phyloP scores from a whole-genome alignment of 2,888 invertebrate species.

The Epinotia nisella region DNA sequence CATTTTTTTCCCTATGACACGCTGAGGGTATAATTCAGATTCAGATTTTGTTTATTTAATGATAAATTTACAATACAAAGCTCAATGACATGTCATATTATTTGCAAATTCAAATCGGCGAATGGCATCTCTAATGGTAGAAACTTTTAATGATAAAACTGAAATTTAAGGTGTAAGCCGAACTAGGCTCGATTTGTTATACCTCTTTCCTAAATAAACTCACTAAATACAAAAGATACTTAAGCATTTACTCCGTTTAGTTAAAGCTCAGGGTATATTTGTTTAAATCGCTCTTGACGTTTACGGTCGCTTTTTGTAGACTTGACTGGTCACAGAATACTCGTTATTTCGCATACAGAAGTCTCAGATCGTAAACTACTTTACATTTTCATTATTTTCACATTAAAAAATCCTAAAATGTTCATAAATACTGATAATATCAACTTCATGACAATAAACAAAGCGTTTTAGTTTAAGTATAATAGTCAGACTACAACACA shows the following conservation, averaged over 20 bases:
- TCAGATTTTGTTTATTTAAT: no score
- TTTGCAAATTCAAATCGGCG: background rate
- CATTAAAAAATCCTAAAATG: background rate
- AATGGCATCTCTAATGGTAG: background rate
- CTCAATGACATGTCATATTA: background rate
- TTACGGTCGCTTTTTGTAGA: constrained; percentile 23
- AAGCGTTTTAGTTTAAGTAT: no score
- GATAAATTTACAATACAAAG: no score
- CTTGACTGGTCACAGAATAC: constrained; percentile 22
- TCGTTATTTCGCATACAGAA: background rate
- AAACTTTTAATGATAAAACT: background rate
- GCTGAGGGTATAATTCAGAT: background rate
- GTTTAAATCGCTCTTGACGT: constrained; percentile 28
- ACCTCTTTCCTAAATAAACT: constrained; percentile 26
- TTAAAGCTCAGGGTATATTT: constrained; percentile 25
- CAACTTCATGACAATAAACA: no score
- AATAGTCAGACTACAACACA: no score
- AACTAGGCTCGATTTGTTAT: background rate
- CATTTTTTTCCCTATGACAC: background rate
- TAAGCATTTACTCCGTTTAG: constrained; percentile 26
- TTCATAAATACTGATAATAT: no score
- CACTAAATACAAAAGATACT: constrained; percentile 13
- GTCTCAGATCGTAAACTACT: background rate
- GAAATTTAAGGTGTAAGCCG: background rate
- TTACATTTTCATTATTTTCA: background rate